Conservation (phyloP, 2,888 invertebrate species). For the Dendrolimus pini region DNA sequence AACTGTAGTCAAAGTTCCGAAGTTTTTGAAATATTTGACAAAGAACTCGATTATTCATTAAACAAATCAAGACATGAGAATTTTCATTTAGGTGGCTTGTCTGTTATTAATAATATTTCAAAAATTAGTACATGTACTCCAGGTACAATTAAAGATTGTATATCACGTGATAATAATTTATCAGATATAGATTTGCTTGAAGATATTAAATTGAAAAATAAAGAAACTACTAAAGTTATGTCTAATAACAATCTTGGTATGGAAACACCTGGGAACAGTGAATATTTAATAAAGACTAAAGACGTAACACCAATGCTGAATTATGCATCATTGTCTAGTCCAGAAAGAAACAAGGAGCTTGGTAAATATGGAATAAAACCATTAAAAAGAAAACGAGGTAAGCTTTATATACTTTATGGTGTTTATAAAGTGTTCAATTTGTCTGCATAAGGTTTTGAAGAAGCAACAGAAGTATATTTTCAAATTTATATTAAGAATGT, state of each 20-base stretch:
- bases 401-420: constrained; percentile 6
- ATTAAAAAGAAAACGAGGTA: constrained; percentile 78
- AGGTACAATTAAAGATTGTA: constrained; percentile 10
- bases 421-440: no score
- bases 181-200: neutral
- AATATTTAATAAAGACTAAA: constrained; percentile 70
- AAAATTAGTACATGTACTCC: constrained; percentile 9
- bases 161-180: constrained; percentile 4
- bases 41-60: constrained; percentile 80
- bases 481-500: no score
- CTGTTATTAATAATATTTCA: constrained; percentile 29
- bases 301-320: constrained; percentile 77
- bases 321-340: constrained; percentile 75
- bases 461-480: no score
- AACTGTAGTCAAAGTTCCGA: constrained; percentile 36
- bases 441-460: no score
- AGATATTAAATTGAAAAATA: constrained; percentile 1
- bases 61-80: constrained; percentile 37
- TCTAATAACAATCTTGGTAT: constrained; percentile 16
- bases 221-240: constrained; percentile 17
- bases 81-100: constrained; percentile 36
- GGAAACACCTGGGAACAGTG: constrained; percentile 52
- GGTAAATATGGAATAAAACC: constrained; percentile 81
- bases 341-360: constrained; percentile 73
- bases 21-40: constrained; percentile 68